Conservation (phyloP, 2,113 vertebrate genomes). For the Sylvilagus bachmani region DNA sequence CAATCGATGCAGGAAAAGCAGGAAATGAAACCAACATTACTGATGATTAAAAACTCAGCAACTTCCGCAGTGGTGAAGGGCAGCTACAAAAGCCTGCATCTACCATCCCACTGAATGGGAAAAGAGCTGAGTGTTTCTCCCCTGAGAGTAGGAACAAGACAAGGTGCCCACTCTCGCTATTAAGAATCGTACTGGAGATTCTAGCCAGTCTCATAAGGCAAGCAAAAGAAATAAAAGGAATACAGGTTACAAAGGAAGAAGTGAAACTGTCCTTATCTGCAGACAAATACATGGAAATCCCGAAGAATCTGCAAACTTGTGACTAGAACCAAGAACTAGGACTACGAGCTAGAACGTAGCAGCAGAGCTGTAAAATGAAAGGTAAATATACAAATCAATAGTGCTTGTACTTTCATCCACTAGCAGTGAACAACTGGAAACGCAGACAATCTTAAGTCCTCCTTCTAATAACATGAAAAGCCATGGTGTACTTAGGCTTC, state of each 20-base stretch:
- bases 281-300: not conserved
- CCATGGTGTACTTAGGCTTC: not conserved
- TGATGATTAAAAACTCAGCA: not conserved
- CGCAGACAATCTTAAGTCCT: not conserved
- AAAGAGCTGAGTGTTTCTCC: not conserved
- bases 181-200: not conserved
- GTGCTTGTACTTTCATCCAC: not conserved
- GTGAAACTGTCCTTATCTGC: not conserved
- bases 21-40: not conserved
- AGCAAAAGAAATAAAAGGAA: constrained; percentile 20
- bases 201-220: not conserved
- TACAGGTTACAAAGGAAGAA: not conserved
- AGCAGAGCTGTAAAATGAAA: constrained; percentile 1
- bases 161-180: not conserved
- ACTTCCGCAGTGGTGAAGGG: not conserved
- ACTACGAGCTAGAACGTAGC: no score
- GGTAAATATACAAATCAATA: not conserved
- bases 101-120: not conserved
- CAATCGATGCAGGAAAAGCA: not conserved
- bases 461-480: not conserved
- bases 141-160: not conserved
- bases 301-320: not conserved
- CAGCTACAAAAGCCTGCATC: not conserved
- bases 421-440: not conserved
- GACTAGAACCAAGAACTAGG: not conserved